Percentiles rank a stretch among this genome's conserved stretches.
These are phyloP conservation scores for Tenthredo amoena DNA, from an alignment of 2,888 invertebrate species.

Conservation along the genomic window DNA sequence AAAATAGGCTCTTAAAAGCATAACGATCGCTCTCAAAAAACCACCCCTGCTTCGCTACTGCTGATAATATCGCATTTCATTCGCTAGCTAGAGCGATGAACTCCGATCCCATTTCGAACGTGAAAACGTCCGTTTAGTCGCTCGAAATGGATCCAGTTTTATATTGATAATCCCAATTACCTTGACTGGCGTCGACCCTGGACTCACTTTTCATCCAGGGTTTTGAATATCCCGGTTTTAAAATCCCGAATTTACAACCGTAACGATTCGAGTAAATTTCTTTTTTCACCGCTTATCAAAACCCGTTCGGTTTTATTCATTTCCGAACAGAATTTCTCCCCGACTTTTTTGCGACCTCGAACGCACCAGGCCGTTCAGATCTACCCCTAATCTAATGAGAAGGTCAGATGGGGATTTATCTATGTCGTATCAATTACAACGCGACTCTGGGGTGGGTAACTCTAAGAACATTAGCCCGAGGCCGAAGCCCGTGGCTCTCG, in stretches of 20 bases:
- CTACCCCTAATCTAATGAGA: background rate
- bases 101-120: background rate
- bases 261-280: background rate
- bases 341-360: background rate
- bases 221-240: background rate
- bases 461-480: slow-evolving; percentile 5
- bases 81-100: background rate
- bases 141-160: slow-evolving; percentile 56
- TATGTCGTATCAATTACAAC: slow-evolving; percentile 18
- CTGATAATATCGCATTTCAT: background rate
- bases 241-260: slow-evolving; percentile 2
- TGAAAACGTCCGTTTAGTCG: slow-evolving; percentile 54
- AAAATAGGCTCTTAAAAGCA: background rate
- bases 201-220: slow-evolving; percentile 3
- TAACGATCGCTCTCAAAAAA: background rate
- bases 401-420: slow-evolving; percentile 11
- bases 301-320: background rate
- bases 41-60: too few relatives aligned
- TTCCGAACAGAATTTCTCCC: background rate
- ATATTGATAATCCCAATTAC: slow-evolving; percentile 66
- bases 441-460: background rate
- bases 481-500: background rate
- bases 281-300: background rate
- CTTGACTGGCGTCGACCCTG: slow-evolving; percentile 57
- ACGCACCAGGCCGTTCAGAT: background rate